Evolutionary conservation across 2,113 vertebrate genomes (phyloP).

Genomic region (Clupea harengus): DNA sequence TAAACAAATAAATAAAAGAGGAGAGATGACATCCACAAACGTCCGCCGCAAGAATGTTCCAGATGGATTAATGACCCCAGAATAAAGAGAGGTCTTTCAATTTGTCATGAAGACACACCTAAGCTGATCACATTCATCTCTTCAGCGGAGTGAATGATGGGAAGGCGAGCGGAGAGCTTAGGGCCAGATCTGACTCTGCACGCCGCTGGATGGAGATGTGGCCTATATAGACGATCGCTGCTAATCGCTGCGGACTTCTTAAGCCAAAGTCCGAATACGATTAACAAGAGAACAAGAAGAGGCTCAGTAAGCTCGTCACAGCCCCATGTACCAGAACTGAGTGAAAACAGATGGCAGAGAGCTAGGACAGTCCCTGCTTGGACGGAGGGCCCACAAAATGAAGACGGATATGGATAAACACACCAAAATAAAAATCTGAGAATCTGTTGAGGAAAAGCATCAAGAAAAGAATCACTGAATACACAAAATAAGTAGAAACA

Average conservation of each 20-base stretch:
- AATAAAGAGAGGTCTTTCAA: conserved; percentile 12
- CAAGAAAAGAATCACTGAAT: neutral
- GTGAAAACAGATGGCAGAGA: conserved; percentile 17
- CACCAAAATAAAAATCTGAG: neutral
- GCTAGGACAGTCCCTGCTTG: neutral
- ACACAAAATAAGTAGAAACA: neutral
- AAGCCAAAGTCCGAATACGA: conserved; percentile 32
- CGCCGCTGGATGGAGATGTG: neutral
- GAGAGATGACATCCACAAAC: neutral
- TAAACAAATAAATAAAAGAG: neutral
- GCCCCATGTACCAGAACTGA: conserved; percentile 8
- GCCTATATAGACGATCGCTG: conserved; percentile 29
- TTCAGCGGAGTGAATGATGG: neutral
- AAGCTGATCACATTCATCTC: conserved; percentile 17
- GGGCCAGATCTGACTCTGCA: neutral
- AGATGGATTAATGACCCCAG: conserved; percentile 10
- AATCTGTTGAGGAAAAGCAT: neutral
- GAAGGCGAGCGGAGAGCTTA: neutral
- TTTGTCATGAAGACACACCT: conserved; percentile 8
- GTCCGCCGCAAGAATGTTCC: neutral
- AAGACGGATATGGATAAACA: neutral
- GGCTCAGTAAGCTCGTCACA: neutral
- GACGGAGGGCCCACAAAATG: neutral
- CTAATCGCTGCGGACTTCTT: conserved; percentile 33
- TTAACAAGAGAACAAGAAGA: conserved; percentile 30